Evolutionary conservation across 2,113 vertebrate species (phyloP), one percentile per base, ranked within the genome.

Genomic region (Lagopus muta): DNA sequence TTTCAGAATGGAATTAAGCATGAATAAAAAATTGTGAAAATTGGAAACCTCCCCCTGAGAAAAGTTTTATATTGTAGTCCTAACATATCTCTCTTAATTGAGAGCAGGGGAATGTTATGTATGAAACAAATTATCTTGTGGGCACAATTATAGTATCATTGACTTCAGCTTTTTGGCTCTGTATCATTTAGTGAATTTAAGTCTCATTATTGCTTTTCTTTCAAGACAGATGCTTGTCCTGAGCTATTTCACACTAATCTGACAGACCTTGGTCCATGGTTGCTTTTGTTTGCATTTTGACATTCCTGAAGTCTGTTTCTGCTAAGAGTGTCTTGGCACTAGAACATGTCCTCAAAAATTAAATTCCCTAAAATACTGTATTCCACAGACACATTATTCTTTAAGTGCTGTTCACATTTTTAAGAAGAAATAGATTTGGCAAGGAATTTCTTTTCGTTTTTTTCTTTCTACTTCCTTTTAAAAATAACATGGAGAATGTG

Each of bases 401-500:
- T 90, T 58, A 38, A 17, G 3, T 27, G 8, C 54, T 5, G 76
- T 48, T 58, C 47, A 54, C 28, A 48, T 54, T 84, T 85, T 85
- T 25, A 36, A 57, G 28, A 8, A 48, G 27, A 87, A 95, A 64
- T 13, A 8, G 3, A 10, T 16, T 34, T 45, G 32, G 7, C 16
- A 77, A 75, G 34, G 74, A 82, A 30, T 52, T 16, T 1, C 38
- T 85, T 86, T 88, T 47, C 22, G 79, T 30, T 3, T 78, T 75
- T 38, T 38, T 38, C 38, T 86, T 65, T 65, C 20, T 64, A 6
- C 11, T 71, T 50, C n/a, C 34, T 70, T 19, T n/a, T 58, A 47
- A 77, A 89, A 95, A 90, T 34, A 90, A 55, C 28, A 34, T 61
- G n/a, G 11, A 92, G 57, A 90, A 58, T 28, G 36, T 64, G 28